Evolutionary conservation across 1,140 invertebrate species (phyloP).

Genomic region (Ceratina calcarata): DNA sequence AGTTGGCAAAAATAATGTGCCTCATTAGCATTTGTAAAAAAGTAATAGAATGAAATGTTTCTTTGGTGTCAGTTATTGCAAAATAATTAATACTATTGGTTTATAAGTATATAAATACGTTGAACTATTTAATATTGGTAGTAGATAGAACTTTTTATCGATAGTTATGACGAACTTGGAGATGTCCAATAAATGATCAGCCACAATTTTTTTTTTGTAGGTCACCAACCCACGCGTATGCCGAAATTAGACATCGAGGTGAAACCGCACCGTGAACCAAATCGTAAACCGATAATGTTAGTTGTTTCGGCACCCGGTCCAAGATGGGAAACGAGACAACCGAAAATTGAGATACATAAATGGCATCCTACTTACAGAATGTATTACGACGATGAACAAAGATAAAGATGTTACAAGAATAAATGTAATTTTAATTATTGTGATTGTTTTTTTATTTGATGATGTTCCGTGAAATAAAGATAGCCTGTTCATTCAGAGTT

Average conservation of each 20-base stretch:
- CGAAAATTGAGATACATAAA: conserved; percentile 42
- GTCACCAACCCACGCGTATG: conserved; percentile 6
- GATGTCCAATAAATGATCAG: background rate
- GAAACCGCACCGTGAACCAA: conserved; percentile 10
- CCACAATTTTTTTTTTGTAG: conserved; percentile 7
- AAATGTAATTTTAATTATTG: background rate
- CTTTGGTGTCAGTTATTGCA: no score
- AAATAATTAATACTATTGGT: no score
- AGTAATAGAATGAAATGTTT: no score
- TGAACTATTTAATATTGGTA: no score
- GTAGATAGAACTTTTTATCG: background rate
- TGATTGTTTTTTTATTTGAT: background rate
- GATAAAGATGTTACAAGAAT: background rate
- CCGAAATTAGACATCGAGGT: conserved; percentile 41
- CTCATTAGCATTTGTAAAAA: no score
- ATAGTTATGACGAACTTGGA: background rate
- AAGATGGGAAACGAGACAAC: background rate
- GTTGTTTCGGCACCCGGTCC: background rate
- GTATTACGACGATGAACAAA: background rate
- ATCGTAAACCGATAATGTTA: background rate
- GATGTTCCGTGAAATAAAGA: background rate
- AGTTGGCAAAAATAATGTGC: background rate
- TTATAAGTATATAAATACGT: no score
- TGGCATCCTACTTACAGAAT: conserved; percentile 25
- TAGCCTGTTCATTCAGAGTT: background rate